Percentiles rank a stretch among this genome's conserved stretches.
Evolutionary conservation across 2,888 invertebrate species (phyloP).

Genomic region (Hypsopygia costalis): DNA sequence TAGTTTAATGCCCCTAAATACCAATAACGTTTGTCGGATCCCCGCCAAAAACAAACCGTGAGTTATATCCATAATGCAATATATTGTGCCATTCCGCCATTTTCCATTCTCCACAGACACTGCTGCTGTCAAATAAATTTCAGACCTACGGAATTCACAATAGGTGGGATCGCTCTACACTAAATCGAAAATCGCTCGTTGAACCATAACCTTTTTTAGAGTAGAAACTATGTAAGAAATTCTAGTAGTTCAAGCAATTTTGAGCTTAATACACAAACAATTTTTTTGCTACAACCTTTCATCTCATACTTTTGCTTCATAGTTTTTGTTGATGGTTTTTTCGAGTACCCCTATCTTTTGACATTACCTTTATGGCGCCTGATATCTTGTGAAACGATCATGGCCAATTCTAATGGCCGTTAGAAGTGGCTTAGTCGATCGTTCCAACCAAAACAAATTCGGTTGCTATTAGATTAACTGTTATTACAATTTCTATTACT

Average conservation of each 20-base stretch:
- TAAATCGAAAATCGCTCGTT: conserved; percentile 63
- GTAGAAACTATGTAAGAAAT: conserved; percentile 41
- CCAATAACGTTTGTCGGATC: conserved; percentile 78
- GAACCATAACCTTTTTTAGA: conserved; percentile 30
- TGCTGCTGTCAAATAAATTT: conserved; percentile 79
- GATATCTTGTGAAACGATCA: conserved; percentile 60
- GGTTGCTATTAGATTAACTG: conserved; percentile 41
- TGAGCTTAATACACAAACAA: conserved; percentile 41
- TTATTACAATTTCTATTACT: conserved; percentile 30
- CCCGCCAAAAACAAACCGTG: conserved; percentile 80
- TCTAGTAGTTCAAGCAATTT: conserved; percentile 47
- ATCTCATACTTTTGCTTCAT: conserved; percentile 58
- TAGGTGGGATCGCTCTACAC: conserved; percentile 62
- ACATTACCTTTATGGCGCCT: conserved; percentile 71
- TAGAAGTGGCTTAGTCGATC: conserved; percentile 49
- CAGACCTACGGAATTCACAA: conserved; percentile 74
- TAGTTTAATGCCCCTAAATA: conserved; percentile 74
- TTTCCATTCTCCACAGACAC: conserved; percentile 80
- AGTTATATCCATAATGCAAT: conserved; percentile 75
- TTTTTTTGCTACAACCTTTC: conserved; percentile 67
- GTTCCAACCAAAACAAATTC: conserved; percentile 64
- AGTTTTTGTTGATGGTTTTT: conserved; percentile 74
- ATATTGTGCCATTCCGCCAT: conserved; percentile 75
- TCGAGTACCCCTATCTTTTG: conserved; percentile 63
- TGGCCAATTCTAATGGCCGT: conserved; percentile 69